phyloP scores from a whole-genome alignment of 2,797 vertebrate genomes.

The Acanthurus tractus region DNA sequence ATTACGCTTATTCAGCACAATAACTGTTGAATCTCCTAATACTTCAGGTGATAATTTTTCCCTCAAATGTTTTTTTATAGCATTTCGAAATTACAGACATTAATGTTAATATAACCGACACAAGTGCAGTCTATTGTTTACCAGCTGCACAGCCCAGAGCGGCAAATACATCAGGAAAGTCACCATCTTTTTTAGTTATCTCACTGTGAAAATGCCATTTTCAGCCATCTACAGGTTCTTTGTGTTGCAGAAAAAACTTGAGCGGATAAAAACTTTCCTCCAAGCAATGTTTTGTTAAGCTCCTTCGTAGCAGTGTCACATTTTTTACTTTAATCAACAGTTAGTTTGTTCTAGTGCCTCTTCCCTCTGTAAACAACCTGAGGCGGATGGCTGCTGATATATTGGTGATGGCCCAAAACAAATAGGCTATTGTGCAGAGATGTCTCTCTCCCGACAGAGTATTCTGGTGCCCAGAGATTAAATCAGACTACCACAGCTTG shows the following conservation, averaged over 20 bases:
- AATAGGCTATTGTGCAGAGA: constrained; percentile 58
- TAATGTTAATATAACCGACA: constrained; percentile 17
- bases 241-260: constrained; percentile 35
- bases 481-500: background rate
- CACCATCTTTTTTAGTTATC: constrained; percentile 14
- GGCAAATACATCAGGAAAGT: constrained; percentile 15
- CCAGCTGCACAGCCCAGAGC: constrained; percentile 43
- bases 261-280: constrained; percentile 50
- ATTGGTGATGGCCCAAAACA: constrained; percentile 57
- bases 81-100: constrained; percentile 22
- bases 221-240: constrained; percentile 30
- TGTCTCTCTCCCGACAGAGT: constrained; percentile 15
- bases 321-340: constrained; percentile 64
- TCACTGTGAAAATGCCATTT: constrained; percentile 14
- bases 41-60: constrained; percentile 12
- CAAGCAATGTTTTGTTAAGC: constrained; percentile 46
- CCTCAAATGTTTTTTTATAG: constrained; percentile 5
- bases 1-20: background rate
- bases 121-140: background rate
- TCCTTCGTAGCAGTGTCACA: constrained; percentile 50
- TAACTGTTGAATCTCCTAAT: constrained; percentile 6
- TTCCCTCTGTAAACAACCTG: constrained; percentile 66
- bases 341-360: constrained; percentile 44
- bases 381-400: constrained; percentile 37
- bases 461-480: background rate